Conservation (phyloP, 1,140 invertebrate genomes). For the Micrasema longulum region DNA sequence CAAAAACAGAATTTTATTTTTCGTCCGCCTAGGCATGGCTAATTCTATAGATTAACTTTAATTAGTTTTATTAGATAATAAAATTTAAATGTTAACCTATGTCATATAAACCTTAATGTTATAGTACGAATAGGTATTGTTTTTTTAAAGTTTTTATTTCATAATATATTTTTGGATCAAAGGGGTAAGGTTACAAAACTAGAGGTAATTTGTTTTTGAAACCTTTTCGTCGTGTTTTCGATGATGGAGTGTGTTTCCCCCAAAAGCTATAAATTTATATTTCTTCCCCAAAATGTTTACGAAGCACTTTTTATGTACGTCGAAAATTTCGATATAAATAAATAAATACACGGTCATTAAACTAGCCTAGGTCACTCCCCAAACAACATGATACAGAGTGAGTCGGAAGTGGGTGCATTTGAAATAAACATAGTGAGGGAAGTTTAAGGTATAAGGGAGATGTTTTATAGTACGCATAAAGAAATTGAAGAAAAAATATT, state of each 20-base stretch:
- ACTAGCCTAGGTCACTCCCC: constrained; percentile 40
- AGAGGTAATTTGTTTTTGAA: constrained; percentile 1
- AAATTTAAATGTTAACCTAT: background rate
- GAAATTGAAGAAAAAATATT: no score
- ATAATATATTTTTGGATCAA: background rate
- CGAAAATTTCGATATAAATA: constrained; percentile 43
- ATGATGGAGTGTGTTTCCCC: constrained; percentile 2
- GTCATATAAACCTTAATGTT: background rate
- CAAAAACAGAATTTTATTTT: no score
- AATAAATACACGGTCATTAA: constrained; percentile 37
- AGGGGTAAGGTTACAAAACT: background rate
- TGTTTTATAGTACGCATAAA: no score
- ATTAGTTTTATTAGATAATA: background rate
- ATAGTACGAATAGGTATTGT: background rate
- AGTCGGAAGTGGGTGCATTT: no score
- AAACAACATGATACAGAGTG: constrained; percentile 13
- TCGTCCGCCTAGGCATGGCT: no score
- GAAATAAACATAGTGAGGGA: constrained; percentile 10
- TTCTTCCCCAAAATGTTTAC: constrained; percentile 2
- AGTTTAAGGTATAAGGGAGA: background rate
- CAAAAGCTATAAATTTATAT: background rate
- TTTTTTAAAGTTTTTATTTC: background rate
- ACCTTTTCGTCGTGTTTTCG: background rate
- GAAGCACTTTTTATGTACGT: constrained; percentile 40
- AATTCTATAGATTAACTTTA: no score